A percentile compares a stretch with the other conserved stretches of the same genome.
Conservation (phyloP, 2,113 vertebrate species). For the human (Homo sapiens) region DNA sequence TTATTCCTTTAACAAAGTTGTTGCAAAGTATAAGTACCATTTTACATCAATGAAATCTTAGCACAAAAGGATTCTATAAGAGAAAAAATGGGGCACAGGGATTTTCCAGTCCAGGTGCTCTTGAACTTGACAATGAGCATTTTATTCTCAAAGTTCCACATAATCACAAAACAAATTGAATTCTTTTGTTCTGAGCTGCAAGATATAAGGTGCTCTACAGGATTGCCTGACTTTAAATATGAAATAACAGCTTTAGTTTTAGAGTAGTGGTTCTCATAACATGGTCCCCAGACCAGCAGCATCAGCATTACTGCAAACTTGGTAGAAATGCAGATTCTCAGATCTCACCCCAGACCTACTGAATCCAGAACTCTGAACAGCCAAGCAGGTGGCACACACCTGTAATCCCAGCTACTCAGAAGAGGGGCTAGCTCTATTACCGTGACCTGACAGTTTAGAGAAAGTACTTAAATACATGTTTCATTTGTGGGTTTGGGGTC, state of each 20-base stretch:
- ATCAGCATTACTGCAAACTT: not conserved
- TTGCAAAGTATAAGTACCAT: not conserved
- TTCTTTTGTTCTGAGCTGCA: not conserved
- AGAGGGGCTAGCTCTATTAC: constrained; percentile 60
- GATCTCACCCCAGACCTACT: not conserved
- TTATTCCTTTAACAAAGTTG: not conserved
- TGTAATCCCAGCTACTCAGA: not conserved
- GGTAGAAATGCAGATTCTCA: not conserved
- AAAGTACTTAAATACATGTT: constrained; percentile 55
- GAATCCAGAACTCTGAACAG: not conserved
- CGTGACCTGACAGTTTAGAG: constrained; percentile 18
- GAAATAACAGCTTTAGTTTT: not conserved
- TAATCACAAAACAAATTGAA: not conserved
- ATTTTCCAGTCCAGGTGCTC: not conserved
- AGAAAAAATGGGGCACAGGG: not conserved
- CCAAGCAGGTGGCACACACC: too few relatives aligned
- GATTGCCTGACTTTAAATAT: constrained; percentile 2
- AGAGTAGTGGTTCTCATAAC: not conserved
- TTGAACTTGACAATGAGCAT: not conserved
- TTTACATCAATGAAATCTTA: not conserved
- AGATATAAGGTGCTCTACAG: not conserved
- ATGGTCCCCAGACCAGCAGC: not conserved
- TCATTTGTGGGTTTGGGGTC: constrained; percentile 37
- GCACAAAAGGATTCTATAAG: not conserved
- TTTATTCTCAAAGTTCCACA: not conserved